Evolutionary conservation across 2,888 invertebrate species (phyloP).

Genomic region (Teinopalpus imperialis): DNA sequence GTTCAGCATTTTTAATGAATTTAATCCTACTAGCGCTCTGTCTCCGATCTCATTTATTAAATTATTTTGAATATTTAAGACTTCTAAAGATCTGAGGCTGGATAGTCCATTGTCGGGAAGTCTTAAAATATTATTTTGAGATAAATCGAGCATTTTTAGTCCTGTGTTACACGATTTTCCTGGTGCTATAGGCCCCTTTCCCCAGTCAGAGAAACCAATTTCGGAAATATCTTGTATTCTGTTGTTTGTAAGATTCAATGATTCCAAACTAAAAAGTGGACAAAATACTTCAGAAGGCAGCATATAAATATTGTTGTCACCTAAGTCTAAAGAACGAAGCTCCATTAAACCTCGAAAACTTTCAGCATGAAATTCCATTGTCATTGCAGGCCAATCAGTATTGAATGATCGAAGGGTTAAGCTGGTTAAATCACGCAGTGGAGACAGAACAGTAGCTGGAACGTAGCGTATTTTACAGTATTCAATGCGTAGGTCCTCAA

Average conservation of each 20-base stretch:
- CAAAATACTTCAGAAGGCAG: constrained; percentile 88
- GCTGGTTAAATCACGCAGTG: constrained; percentile 85
- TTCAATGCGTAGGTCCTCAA: constrained; percentile 88
- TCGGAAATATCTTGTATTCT: constrained; percentile 89
- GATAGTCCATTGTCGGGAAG: constrained; percentile 87
- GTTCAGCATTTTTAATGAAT: constrained; percentile 86
- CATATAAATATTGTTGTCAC: constrained; percentile 89
- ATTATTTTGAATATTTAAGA: constrained; percentile 89
- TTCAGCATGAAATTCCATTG: constrained; percentile 88
- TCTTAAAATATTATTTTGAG: constrained; percentile 86
- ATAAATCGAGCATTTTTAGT: constrained; percentile 87
- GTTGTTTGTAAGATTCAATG: constrained; percentile 88
- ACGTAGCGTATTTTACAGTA: constrained; percentile 90
- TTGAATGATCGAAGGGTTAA: constrained; percentile 88
- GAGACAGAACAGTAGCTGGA: constrained; percentile 86
- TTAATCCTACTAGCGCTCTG: constrained; percentile 87
- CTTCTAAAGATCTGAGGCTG: constrained; percentile 85
- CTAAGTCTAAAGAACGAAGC: constrained; percentile 85
- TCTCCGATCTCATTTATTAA: constrained; percentile 88
- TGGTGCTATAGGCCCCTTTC: constrained; percentile 84
- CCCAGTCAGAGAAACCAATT: constrained; percentile 89
- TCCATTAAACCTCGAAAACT: constrained; percentile 87
- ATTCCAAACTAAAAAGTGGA: constrained; percentile 85
- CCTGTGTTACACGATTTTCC: constrained; percentile 87
- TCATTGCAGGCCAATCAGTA: constrained; percentile 90